These are phyloP conservation scores for Cheilosia variabilis DNA, from an alignment of 2,888 invertebrate genomes.

Conservation along the genomic window DNA sequence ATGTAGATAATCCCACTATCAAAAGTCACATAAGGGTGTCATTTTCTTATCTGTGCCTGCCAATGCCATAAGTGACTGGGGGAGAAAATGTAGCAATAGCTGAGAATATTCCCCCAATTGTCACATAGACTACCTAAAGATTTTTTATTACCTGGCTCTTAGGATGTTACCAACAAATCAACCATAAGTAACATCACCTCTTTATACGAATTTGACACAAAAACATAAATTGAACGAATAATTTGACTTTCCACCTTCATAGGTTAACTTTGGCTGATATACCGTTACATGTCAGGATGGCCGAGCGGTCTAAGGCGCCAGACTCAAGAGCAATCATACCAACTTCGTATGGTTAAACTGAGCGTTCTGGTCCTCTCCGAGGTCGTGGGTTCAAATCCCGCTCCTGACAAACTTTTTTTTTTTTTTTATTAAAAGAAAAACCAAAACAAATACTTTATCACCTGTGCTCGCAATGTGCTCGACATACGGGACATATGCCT, in stretches of 20 bases:
- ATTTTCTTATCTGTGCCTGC: too few relatives aligned
- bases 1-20: too few relatives aligned
- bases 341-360: conserved; percentile 34
- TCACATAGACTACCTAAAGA: too few relatives aligned
- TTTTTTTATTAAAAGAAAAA: background rate
- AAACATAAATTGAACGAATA: background rate
- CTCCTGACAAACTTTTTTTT: conserved; percentile 72
- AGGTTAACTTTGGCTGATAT: background rate
- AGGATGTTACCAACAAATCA: too few relatives aligned
- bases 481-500: background rate
- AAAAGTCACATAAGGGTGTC: too few relatives aligned
- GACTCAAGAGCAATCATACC: conserved; percentile 79
- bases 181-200: too few relatives aligned
- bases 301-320: conserved; percentile 80
- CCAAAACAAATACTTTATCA: background rate
- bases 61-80: too few relatives aligned
- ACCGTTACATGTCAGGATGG: conserved; percentile 76
- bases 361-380: conserved; percentile 76
- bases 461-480: background rate
- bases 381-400: conserved; percentile 76
- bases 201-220: background rate
- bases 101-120: too few relatives aligned
- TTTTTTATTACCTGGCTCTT: too few relatives aligned
- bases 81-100: too few relatives aligned
- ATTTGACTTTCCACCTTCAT: background rate